Evolutionary conservation across 2,888 invertebrate species (phyloP).

Genomic region (Hirudinaria manillensis): DNA sequence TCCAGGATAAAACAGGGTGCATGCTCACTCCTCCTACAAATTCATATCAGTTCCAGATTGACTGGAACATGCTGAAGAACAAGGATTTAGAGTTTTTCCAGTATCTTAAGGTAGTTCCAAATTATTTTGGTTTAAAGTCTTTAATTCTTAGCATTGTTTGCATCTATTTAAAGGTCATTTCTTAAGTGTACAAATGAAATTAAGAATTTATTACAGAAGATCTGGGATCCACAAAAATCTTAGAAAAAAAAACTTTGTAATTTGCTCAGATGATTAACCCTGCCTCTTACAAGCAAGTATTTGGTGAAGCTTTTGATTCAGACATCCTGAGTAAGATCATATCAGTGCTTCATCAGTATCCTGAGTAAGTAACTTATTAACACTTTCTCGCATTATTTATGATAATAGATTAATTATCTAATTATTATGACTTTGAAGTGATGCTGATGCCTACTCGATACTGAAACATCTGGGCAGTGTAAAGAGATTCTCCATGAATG

Average conservation of each 20-base stretch:
- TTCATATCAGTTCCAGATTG: conserved; percentile 49
- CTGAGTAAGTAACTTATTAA: background rate
- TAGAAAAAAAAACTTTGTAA: background rate
- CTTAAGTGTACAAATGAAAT: background rate
- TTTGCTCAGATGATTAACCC: conserved; percentile 45
- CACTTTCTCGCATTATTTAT: background rate
- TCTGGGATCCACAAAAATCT: no score
- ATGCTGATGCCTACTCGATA: conserved; percentile 28
- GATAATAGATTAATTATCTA: no score
- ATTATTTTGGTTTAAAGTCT: background rate
- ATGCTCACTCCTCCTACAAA: conserved; percentile 41
- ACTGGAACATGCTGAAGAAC: conserved; percentile 47
- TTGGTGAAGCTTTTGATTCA: conserved; percentile 48
- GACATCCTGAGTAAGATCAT: conserved; percentile 45
- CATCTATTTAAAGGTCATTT: background rate
- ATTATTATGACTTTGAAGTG: background rate
- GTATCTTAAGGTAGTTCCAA: conserved; percentile 46
- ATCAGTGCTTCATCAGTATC: conserved; percentile 42
- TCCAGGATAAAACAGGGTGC: background rate
- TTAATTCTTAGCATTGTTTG: background rate
- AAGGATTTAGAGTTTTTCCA: conserved; percentile 44
- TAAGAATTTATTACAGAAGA: background rate
- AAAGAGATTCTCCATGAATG: conserved; percentile 48
- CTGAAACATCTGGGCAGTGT: conserved; percentile 42
- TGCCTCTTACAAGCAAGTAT: conserved; percentile 43